These are phyloP conservation scores for Aporrectodea caliginosa DNA, from an alignment of 1,140 invertebrate genomes.

Conservation along the genomic window DNA sequence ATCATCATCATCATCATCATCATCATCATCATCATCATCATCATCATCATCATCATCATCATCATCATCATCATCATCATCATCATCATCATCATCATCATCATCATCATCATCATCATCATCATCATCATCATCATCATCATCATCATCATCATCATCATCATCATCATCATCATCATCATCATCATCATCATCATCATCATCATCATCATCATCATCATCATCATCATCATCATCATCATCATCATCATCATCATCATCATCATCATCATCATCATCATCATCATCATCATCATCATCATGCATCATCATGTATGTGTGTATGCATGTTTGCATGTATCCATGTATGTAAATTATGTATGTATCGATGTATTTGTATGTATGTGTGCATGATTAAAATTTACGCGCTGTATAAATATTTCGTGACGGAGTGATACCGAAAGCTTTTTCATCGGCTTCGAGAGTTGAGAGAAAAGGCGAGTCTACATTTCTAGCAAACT, in stretches of 20 bases:
- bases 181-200: constrained; percentile 10
- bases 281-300: constrained; percentile 12
- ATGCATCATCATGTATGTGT: constrained; percentile 13
- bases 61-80: neutral
- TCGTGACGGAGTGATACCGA: no score
- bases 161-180: constrained; percentile 12
- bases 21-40: neutral
- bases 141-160: constrained; percentile 10
- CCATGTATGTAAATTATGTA: no score
- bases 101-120: constrained; percentile 12
- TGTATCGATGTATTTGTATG: no score
- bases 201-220: constrained; percentile 10
- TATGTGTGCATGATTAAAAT: no score
- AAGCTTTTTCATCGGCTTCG: no score
- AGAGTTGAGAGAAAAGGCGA: no score
- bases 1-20: constrained; percentile 10
- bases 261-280: constrained; percentile 10
- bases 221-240: constrained; percentile 12
- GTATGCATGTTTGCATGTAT: no score
- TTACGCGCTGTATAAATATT: no score
- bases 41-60: constrained; percentile 1
- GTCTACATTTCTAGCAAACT: no score
- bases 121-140: constrained; percentile 10
- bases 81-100: neutral
- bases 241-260: constrained; percentile 10